A percentile compares a stretch with the other conserved stretches of the same genome.
phyloP scores from a whole-genome alignment of 1,140 invertebrate genomes.

The Medauroidea extradentata region DNA sequence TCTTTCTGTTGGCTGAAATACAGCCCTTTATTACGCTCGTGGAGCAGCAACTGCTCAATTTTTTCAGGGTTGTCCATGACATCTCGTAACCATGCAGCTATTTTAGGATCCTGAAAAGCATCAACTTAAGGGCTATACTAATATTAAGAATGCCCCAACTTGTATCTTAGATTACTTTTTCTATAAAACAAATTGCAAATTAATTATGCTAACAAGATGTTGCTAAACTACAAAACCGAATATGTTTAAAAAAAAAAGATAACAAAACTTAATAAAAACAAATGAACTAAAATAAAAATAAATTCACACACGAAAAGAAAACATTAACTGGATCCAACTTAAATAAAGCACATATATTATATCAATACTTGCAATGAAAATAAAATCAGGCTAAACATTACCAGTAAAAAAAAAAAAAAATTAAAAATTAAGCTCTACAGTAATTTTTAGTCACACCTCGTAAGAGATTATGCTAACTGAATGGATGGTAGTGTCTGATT shows the following conservation, averaged over 20 bases:
- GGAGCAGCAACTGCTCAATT: slow-evolving; percentile 21
- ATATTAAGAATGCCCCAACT: not conserved
- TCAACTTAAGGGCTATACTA: not conserved
- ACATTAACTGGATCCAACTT: too few relatives aligned
- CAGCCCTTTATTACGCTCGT: not conserved
- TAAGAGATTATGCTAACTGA: too few relatives aligned
- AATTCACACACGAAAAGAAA: too few relatives aligned
- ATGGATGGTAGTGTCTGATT: too few relatives aligned
- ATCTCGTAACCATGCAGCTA: slow-evolving; percentile 41
- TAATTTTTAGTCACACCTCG: too few relatives aligned
- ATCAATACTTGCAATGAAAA: too few relatives aligned
- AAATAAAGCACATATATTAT: too few relatives aligned
- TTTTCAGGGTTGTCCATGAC: slow-evolving; percentile 37
- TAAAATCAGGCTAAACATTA: too few relatives aligned
- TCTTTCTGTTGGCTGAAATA: slow-evolving; percentile 31
- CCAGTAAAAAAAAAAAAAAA: too few relatives aligned
- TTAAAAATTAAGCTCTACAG: too few relatives aligned
- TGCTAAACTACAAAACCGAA: slow-evolving; percentile 1
- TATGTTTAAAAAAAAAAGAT: not conserved
- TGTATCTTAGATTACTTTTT: not conserved
- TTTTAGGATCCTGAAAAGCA: slow-evolving; percentile 42
- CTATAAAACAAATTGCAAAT: not conserved
- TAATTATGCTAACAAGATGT: not conserved
- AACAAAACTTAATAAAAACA: not conserved
- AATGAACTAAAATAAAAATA: too few relatives aligned